phyloP scores from a whole-genome alignment of 2,888 invertebrate species.

The Rhimphoctona megacephalus region DNA sequence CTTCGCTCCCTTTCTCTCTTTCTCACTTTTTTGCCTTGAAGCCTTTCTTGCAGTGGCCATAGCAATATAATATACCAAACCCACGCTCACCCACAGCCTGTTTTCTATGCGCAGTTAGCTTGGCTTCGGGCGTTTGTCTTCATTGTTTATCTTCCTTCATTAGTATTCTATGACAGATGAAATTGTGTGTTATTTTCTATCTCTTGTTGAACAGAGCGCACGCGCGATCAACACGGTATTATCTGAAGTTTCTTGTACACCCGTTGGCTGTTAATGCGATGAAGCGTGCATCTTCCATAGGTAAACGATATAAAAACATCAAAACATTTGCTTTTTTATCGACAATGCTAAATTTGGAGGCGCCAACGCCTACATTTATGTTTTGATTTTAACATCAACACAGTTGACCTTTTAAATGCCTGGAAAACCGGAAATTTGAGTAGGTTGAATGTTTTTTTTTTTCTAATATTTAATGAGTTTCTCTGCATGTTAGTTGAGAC shows the following conservation, averaged over 20 bases:
- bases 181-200: constrained; percentile 66
- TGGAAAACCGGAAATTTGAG: neutral
- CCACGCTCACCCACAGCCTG: constrained; percentile 66
- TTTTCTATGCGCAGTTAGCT: constrained; percentile 58
- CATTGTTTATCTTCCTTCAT: constrained; percentile 68
- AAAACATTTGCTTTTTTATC: constrained; percentile 20
- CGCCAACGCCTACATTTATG: neutral
- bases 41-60: constrained; percentile 51
- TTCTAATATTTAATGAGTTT: neutral
- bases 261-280: constrained; percentile 28
- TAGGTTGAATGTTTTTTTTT: neutral
- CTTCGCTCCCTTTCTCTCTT: constrained; percentile 33
- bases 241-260: constrained; percentile 31
- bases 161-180: constrained; percentile 67
- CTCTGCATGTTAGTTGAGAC: neutral
- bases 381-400: constrained; percentile 3
- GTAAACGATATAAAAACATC: neutral
- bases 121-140: constrained; percentile 60
- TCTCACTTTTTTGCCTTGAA: constrained; percentile 43
- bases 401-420: neutral
- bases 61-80: constrained; percentile 56
- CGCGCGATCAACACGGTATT: constrained; percentile 39
- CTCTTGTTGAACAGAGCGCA: constrained; percentile 50
- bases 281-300: constrained; percentile 17
- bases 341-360: constrained; percentile 1